Evolutionary conservation across 2,888 invertebrate species (phyloP).

Genomic region (Polydesmus complanatus): DNA sequence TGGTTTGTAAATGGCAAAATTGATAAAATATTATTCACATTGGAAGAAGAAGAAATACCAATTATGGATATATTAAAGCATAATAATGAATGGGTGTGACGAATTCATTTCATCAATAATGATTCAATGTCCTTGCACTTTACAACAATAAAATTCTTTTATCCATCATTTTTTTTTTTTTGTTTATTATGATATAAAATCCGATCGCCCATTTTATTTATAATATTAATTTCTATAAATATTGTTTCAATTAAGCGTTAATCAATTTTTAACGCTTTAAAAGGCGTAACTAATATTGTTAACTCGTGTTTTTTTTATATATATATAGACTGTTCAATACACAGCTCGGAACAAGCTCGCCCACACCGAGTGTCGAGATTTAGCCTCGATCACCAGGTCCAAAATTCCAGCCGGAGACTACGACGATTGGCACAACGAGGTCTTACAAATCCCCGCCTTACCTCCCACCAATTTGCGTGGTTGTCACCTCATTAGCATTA

Average conservation of each 20-base stretch:
- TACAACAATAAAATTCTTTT: too few relatives aligned
- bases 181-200: too few relatives aligned
- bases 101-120: not conserved
- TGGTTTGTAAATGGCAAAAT: too few relatives aligned
- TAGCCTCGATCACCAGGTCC: constrained; percentile 62
- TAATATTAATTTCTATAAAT: too few relatives aligned
- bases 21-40: too few relatives aligned
- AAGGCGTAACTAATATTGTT: too few relatives aligned
- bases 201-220: too few relatives aligned
- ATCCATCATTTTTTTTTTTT: too few relatives aligned
- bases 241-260: too few relatives aligned
- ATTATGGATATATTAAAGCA: not conserved
- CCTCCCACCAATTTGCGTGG: constrained; percentile 88
- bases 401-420: constrained; percentile 66
- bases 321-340: constrained; percentile 66
- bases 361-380: constrained; percentile 70
- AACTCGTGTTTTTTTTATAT: constrained; percentile 14
- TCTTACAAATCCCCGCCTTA: constrained; percentile 80
- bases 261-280: too few relatives aligned
- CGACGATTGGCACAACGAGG: constrained; percentile 75
- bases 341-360: constrained; percentile 70
- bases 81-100: not conserved
- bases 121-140: not conserved
- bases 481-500: constrained; percentile 82
- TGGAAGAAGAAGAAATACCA: too few relatives aligned